phyloP scores from a whole-genome alignment of 53 echinoderm and acorn worm species.

The Luidia sarsii region DNA sequence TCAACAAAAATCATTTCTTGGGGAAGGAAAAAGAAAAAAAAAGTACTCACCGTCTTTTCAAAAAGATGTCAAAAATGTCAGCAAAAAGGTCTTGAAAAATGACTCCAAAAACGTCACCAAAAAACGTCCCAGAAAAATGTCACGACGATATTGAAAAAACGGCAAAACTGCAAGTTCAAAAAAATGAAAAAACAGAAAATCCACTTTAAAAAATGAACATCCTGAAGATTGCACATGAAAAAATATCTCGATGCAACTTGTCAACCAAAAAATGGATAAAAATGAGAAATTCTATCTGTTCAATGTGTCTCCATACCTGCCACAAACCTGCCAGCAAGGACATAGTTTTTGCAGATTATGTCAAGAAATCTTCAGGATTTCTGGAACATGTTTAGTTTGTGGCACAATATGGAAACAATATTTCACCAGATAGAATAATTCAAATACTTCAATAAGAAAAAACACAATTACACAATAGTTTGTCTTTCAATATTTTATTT shows the following conservation, averaged over 20 bases:
- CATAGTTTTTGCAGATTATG: too few relatives aligned
- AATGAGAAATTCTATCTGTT: neutral
- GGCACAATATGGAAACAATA: too few relatives aligned
- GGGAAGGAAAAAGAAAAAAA: conserved; percentile 3
- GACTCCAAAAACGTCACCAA: conserved; percentile 54
- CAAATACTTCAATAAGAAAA: too few relatives aligned
- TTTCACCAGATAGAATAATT: too few relatives aligned
- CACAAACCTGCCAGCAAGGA: too few relatives aligned
- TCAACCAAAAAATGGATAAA: conserved; percentile 1
- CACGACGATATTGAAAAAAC: conserved; percentile 55
- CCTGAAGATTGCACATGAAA: too few relatives aligned
- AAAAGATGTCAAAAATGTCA: conserved; percentile 48
- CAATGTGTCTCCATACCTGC: too few relatives aligned
- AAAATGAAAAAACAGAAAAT: conserved; percentile 38
- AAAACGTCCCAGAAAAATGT: conserved; percentile 55
- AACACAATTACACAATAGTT: too few relatives aligned
- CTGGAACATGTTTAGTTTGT: too few relatives aligned
- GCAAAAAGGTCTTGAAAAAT: conserved; percentile 54
- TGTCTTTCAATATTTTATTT: too few relatives aligned
- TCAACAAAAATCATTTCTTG: neutral
- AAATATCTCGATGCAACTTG: too few relatives aligned
- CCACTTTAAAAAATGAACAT: conserved; percentile 4
- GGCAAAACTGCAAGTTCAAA: conserved; percentile 51
- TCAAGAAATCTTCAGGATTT: too few relatives aligned
- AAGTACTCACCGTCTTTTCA: conserved; percentile 50